Evolutionary conservation across 2,797 vertebrate genomes (phyloP).

Genomic region (Danio tinwini): DNA sequence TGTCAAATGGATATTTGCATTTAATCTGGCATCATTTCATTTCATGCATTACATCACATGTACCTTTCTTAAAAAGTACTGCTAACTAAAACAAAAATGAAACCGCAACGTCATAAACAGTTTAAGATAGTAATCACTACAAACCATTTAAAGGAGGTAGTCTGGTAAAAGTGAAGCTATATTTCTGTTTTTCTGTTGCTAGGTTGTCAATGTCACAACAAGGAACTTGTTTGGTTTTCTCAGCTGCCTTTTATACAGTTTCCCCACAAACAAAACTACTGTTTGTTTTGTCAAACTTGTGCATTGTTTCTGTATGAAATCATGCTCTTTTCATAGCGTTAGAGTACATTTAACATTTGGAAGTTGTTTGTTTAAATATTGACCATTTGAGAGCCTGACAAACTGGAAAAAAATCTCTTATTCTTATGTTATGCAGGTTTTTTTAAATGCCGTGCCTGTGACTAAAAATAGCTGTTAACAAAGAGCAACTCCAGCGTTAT

Average conservation of each 20-base stretch:
- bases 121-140: neutral
- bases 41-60: neutral
- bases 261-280: neutral
- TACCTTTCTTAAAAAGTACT: neutral
- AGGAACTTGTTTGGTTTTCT: constrained; percentile 23
- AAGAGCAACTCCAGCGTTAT: no score
- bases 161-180: neutral
- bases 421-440: neutral
- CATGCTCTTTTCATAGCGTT: neutral
- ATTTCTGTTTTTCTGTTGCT: constrained; percentile 21
- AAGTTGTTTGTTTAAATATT: neutral
- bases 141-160: no score
- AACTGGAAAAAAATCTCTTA: constrained; percentile 4
- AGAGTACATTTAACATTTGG: neutral
- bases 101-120: neutral
- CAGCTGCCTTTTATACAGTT: neutral
- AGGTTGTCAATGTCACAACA: constrained; percentile 14
- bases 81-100: neutral
- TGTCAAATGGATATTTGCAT: neutral
- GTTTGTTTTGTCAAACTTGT: neutral
- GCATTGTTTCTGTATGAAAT: neutral
- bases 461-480: neutral
- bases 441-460: neutral
- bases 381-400: neutral
- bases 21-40: neutral